Conservation (phyloP, 1,140 invertebrate species). For the Lepeophtheirus salmonis region DNA sequence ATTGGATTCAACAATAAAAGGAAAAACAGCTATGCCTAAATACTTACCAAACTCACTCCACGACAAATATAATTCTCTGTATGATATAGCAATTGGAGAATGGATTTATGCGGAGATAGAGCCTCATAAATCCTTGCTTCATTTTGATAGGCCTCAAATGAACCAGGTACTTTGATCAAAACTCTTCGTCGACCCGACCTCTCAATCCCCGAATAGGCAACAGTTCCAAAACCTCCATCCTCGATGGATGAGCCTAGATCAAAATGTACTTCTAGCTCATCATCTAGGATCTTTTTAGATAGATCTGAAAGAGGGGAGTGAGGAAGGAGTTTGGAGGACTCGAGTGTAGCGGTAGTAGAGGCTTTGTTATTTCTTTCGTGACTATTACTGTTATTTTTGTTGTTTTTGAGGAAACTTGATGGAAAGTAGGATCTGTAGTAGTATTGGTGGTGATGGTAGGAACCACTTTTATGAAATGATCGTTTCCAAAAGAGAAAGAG, state of each 20-base stretch:
- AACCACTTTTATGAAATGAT: too few species aligned
- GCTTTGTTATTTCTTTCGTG: too few species aligned
- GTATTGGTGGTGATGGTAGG: too few species aligned
- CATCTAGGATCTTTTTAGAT: background rate
- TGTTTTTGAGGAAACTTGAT: too few species aligned
- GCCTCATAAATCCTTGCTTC: background rate
- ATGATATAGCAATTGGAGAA: background rate
- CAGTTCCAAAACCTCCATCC: background rate
- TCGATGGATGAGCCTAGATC: too few species aligned
- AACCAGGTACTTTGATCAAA: background rate
- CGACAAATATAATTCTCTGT: background rate
- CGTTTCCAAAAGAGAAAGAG: too few species aligned
- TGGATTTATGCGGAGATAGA: background rate
- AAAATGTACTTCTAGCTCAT: background rate
- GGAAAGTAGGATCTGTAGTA: too few species aligned
- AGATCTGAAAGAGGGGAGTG: too few species aligned
- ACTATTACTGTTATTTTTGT: too few species aligned
- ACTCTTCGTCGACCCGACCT: background rate
- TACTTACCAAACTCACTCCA: background rate
- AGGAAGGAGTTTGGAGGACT: background rate
- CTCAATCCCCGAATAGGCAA: background rate
- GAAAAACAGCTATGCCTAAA: too few species aligned
- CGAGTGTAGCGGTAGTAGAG: too few species aligned
- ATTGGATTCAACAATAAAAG: too few species aligned
- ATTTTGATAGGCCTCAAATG: background rate